A percentile compares a stretch with the other conserved stretches of the same genome.
These are phyloP conservation scores for Drosophila formosana DNA, from an alignment of 2,888 invertebrate genomes.

Conservation along the genomic window DNA sequence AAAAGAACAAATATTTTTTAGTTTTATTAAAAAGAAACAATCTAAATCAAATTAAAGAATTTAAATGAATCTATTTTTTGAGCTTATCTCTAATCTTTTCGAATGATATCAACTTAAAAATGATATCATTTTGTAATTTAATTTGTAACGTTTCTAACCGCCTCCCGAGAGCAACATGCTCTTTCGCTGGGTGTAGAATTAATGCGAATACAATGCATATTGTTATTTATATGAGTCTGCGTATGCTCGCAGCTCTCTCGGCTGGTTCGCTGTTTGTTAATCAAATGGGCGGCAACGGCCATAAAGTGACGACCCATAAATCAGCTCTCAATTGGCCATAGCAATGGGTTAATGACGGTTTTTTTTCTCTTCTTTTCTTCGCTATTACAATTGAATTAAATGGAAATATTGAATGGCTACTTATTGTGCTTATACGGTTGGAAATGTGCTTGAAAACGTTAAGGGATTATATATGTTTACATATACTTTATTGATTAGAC, in stretches of 20 bases:
- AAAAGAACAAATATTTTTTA: too few relatives aligned
- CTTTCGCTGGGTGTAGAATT: neutral
- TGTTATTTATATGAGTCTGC: constrained; percentile 23
- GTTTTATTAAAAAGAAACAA: too few relatives aligned
- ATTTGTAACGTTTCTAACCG: neutral
- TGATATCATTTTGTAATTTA: neutral
- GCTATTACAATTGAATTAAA: constrained; percentile 10
- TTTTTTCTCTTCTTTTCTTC: neutral
- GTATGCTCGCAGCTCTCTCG: neutral
- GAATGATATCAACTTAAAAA: too few relatives aligned
- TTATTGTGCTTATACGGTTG: neutral
- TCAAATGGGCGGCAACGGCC: constrained; percentile 70
- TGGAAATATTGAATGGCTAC: neutral
- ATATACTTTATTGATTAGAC: too few relatives aligned
- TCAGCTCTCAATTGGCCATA: constrained; percentile 34
- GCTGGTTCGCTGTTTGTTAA: constrained; percentile 59
- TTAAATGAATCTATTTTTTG: neutral
- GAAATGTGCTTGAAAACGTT: neutral
- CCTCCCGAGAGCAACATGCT: neutral
- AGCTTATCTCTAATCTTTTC: too few relatives aligned
- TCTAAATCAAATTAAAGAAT: neutral
- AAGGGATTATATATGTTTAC: neutral
- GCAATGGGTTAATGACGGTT: constrained; percentile 28
- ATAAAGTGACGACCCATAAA: constrained; percentile 50
- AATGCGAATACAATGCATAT: constrained; percentile 34